A percentile compares a stretch with the other conserved stretches of the same genome.
Evolutionary conservation across 2,797 vertebrate species (phyloP).

Genomic region (Microchirus variegatus): DNA sequence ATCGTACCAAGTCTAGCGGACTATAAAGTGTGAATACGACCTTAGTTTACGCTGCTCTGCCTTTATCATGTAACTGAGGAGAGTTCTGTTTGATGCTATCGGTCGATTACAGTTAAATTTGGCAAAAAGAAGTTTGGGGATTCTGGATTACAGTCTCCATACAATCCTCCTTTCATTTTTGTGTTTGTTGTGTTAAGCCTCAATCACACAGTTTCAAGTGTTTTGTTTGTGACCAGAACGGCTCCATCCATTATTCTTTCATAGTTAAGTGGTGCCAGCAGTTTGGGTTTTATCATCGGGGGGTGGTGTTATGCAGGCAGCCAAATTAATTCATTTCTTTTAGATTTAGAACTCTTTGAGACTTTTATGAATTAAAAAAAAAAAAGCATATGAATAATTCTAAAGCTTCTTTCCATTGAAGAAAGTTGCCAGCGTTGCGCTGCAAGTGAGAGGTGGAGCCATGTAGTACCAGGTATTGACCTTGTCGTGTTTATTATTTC

Average conservation of each 20-base stretch:
- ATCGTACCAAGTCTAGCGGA: too few relatives aligned
- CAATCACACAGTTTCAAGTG: not conserved
- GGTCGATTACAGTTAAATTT: constrained; percentile 1
- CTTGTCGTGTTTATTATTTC: constrained; percentile 30
- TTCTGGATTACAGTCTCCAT: constrained; percentile 9
- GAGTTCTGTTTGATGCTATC: not conserved
- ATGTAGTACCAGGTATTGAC: not conserved
- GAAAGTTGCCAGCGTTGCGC: not conserved
- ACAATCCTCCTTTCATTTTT: not conserved
- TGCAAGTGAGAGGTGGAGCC: not conserved
- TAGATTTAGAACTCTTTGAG: not conserved
- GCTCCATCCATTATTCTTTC: not conserved
- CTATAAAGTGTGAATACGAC: too few relatives aligned
- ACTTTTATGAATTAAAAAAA: not conserved
- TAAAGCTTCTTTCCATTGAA: not conserved
- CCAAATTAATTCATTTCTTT: not conserved
- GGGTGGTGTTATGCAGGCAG: not conserved
- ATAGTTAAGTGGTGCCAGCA: not conserved
- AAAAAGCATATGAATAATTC: not conserved
- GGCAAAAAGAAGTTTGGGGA: not conserved
- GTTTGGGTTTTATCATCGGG: not conserved
- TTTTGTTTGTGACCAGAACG: not conserved
- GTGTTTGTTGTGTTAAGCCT: not conserved
- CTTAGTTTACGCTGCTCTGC: too few relatives aligned
- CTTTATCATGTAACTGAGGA: too few relatives aligned